A percentile compares a stretch with the other conserved stretches of the same genome.
These are phyloP conservation scores for Chanos chanos DNA, from an alignment of 2,797 vertebrate genomes.

Conservation along the genomic window DNA sequence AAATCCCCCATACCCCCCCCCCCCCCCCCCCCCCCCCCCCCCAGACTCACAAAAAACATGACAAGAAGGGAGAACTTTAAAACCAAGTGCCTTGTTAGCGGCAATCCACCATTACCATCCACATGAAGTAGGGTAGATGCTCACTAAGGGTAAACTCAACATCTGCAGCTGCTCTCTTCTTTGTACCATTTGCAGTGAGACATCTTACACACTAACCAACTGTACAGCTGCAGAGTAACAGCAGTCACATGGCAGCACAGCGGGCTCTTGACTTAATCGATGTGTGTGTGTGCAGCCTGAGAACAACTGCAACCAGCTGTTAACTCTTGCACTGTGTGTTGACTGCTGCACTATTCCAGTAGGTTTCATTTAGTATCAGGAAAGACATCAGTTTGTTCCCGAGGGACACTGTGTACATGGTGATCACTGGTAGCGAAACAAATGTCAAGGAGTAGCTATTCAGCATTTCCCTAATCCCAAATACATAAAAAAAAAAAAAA, in stretches of 20 bases:
- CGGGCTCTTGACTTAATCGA: not conserved
- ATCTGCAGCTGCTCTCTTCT: not conserved
- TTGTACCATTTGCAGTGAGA: not conserved
- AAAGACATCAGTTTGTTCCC: not conserved
- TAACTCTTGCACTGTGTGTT: not conserved
- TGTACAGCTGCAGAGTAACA: not conserved
- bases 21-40: no score
- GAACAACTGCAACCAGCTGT: conserved; percentile 17
- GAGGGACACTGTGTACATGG: not conserved
- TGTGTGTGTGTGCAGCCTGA: not conserved
- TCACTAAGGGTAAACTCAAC: not conserved
- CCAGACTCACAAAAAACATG: no score
- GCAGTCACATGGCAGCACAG: conserved; percentile 1
- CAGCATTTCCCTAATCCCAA: not conserved
- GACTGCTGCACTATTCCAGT: not conserved
- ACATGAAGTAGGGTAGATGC: no score
- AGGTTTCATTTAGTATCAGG: not conserved
- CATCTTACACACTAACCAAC: conserved; percentile 6
- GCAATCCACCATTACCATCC: no score
- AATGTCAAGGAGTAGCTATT: not conserved
- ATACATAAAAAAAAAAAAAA: not conserved
- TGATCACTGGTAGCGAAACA: not conserved
- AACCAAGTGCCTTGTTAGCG: no score
- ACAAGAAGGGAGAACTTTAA: no score
- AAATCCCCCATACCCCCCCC: no score